Evolutionary conservation across 2,113 vertebrate genomes (phyloP).

Genomic region (Aix galericulata): DNA sequence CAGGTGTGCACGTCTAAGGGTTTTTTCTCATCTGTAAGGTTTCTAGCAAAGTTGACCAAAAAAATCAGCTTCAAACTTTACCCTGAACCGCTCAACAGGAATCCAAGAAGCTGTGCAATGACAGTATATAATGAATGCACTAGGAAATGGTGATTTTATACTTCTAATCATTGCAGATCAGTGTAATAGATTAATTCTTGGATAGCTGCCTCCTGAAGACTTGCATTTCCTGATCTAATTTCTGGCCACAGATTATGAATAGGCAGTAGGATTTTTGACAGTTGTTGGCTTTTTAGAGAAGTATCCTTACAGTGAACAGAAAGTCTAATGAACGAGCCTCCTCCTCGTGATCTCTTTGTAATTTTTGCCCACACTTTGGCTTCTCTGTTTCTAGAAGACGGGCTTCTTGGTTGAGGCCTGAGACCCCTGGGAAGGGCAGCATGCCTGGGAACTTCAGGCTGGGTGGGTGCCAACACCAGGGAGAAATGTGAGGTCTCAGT

Average conservation of each 20-base stretch:
- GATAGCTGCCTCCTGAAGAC: not conserved
- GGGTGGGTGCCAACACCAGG: not conserved
- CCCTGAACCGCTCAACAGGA: not conserved
- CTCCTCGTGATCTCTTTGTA: not conserved
- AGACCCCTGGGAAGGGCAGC: not conserved
- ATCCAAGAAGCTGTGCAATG: not conserved
- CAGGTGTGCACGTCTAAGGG: not conserved
- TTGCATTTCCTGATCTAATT: not conserved
- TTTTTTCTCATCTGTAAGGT: not conserved
- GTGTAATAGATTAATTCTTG: not conserved
- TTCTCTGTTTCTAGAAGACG: not conserved
- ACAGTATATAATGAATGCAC: not conserved
- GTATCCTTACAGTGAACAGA: not conserved
- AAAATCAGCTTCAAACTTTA: not conserved
- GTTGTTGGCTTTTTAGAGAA: not conserved
- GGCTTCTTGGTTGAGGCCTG: not conserved
- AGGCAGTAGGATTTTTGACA: not conserved
- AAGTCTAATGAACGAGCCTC: not conserved
- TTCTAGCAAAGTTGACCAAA: not conserved
- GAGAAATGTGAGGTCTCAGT: not conserved
- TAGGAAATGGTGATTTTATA: not conserved
- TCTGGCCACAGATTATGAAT: not conserved
- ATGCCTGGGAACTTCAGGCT: not conserved
- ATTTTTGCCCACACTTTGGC: not conserved
- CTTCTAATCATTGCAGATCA: not conserved